phyloP scores from a whole-genome alignment of 2,888 invertebrate species.

The Lissocephala sabroskyi region DNA sequence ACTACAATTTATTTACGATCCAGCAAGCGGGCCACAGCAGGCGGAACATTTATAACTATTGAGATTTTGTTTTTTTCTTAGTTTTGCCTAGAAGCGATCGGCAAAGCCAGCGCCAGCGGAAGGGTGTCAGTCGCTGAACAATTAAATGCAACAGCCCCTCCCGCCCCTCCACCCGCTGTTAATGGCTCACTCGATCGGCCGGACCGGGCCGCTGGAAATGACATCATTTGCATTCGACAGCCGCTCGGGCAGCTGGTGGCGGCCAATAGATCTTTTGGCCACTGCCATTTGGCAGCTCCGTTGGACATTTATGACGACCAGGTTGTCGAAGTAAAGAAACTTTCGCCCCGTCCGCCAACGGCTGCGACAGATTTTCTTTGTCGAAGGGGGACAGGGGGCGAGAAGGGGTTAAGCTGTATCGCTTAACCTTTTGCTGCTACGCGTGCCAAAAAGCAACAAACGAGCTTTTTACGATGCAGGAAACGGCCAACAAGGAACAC shows the following conservation, averaged over 20 bases:
- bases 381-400: neutral
- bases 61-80: no score
- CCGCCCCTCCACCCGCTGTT: constrained; percentile 30
- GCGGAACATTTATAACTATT: constrained; percentile 43
- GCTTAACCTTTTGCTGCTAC: constrained; percentile 55
- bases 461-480: constrained; percentile 57
- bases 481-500: constrained; percentile 32
- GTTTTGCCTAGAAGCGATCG: constrained; percentile 5
- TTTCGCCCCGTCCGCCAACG: constrained; percentile 15
- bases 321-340: constrained; percentile 19
- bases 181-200: constrained; percentile 40
- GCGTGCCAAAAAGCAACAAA: constrained; percentile 64
- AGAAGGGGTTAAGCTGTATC: constrained; percentile 49
- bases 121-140: constrained; percentile 18
- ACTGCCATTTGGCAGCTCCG: constrained; percentile 34
- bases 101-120: neutral
- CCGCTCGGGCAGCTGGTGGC: constrained; percentile 3
- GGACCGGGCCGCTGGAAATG: constrained; percentile 24
- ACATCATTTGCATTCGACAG: constrained; percentile 41
- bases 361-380: constrained; percentile 1
- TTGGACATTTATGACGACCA: constrained; percentile 35
- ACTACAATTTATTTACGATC: constrained; percentile 47
- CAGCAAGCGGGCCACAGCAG: constrained; percentile 40
- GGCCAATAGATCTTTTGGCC: constrained; percentile 1
- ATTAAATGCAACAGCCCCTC: constrained; percentile 43